phyloP scores from a whole-genome alignment of 2,888 invertebrate species.

The Xestia rhomboidea region DNA sequence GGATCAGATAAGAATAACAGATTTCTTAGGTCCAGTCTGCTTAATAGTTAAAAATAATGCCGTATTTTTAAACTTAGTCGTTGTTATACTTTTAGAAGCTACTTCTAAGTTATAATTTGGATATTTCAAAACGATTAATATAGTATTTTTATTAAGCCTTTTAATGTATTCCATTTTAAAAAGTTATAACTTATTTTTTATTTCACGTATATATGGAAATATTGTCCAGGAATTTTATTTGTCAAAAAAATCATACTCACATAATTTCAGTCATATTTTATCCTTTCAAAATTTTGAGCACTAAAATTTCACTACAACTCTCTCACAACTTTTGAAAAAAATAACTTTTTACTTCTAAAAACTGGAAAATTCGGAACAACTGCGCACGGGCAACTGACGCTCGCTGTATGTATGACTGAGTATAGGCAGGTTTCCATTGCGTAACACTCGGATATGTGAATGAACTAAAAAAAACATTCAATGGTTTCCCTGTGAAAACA shows the following conservation, averaged over 20 bases:
- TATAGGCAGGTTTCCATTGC: constrained; percentile 64
- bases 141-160: not conserved
- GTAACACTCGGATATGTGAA: constrained; percentile 66
- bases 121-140: not conserved
- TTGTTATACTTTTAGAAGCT: not conserved
- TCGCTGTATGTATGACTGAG: constrained; percentile 61
- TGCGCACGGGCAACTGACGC: constrained; percentile 55
- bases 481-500: constrained; percentile 7
- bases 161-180: not conserved
- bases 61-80: not conserved
- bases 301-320: not conserved
- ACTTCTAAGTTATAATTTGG: not conserved
- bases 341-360: not conserved
- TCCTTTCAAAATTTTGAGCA: not conserved
- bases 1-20: not conserved
- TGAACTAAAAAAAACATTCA: constrained; percentile 65
- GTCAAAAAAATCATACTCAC: constrained; percentile 29
- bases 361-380: constrained; percentile 25
- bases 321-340: not conserved
- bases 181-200: not conserved
- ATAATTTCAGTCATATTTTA: constrained; percentile 28
- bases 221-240: not conserved
- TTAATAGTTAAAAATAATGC: not conserved
- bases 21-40: not conserved
- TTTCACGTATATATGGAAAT: not conserved